phyloP scores from a whole-genome alignment of 2,888 invertebrate species.

The Drosophila anomalata region DNA sequence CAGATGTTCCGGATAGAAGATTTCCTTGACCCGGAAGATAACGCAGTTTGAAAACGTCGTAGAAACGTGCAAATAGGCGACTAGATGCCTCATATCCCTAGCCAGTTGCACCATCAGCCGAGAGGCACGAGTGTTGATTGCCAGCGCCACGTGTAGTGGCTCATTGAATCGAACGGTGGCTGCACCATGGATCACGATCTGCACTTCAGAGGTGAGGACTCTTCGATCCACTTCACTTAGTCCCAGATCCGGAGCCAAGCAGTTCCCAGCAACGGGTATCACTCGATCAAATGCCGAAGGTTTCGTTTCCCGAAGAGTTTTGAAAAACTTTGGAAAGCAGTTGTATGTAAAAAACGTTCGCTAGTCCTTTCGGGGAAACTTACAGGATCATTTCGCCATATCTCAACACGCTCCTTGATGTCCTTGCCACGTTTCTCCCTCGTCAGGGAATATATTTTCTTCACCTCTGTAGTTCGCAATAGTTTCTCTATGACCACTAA shows the following conservation, averaged over 20 bases:
- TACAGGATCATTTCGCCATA: constrained; percentile 6
- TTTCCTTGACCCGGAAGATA: constrained; percentile 80
- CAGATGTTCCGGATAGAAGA: constrained; percentile 78
- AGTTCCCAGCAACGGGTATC: constrained; percentile 17
- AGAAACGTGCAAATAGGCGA: constrained; percentile 87
- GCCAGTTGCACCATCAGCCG: constrained; percentile 87
- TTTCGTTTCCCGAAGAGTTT: constrained; percentile 8
- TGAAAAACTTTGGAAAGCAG: constrained; percentile 5
- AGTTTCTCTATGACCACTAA: constrained; percentile 58
- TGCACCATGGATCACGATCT: constrained; percentile 34
- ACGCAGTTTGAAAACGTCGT: constrained; percentile 73
- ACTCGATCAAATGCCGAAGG: constrained; percentile 30
- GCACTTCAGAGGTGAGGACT: constrained; percentile 46
- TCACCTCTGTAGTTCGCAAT: constrained; percentile 84
- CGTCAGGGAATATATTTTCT: constrained; percentile 85
- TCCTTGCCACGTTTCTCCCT: constrained; percentile 86
- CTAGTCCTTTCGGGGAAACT: background rate
- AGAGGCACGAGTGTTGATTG: constrained; percentile 89
- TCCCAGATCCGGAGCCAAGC: constrained; percentile 15
- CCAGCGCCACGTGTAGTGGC: constrained; percentile 86
- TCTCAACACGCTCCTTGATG: constrained; percentile 86
- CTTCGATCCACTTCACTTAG: constrained; percentile 15
- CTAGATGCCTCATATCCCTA: constrained; percentile 85
- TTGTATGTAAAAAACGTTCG: background rate
- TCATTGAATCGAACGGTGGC: constrained; percentile 43